Conservation (phyloP, 2,113 vertebrate genomes). For the Chamaetylas fuelleborni region DNA sequence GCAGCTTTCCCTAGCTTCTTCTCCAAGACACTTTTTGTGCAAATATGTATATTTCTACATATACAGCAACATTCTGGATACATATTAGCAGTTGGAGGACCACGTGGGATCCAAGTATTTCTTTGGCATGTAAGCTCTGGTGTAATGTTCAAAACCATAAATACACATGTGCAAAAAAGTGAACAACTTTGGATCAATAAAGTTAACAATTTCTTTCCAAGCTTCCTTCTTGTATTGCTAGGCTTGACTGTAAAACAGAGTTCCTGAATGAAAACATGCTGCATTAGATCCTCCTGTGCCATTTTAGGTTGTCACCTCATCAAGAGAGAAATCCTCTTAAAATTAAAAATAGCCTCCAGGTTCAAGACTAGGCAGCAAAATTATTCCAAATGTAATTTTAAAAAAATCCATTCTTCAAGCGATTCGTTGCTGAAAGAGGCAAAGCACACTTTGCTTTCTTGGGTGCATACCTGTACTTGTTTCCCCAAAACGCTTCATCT, state of each 20-base stretch:
- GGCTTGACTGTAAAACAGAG: background rate
- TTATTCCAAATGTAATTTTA: background rate
- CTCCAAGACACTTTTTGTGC: background rate
- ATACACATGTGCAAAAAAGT: background rate
- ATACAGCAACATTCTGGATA: background rate
- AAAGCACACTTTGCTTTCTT: background rate
- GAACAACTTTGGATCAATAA: background rate
- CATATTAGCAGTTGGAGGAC: background rate
- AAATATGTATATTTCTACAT: background rate
- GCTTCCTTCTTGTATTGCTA: background rate
- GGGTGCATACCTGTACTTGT: background rate
- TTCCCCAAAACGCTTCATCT: accelerated
- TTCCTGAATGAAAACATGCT: background rate
- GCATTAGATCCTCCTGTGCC: background rate
- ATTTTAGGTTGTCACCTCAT: slow-evolving; percentile 26
- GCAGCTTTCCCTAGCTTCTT: background rate
- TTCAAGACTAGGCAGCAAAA: background rate
- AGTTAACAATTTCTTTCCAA: background rate
- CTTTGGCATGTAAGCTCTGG: background rate
- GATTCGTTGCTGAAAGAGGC: background rate
- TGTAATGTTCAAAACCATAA: background rate
- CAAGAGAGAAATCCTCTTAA: background rate
- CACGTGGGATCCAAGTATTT: background rate
- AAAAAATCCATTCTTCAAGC: background rate
- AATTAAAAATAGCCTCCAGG: background rate